phyloP scores from a whole-genome alignment of 2,888 invertebrate genomes.

The Agapostemon virescens region DNA sequence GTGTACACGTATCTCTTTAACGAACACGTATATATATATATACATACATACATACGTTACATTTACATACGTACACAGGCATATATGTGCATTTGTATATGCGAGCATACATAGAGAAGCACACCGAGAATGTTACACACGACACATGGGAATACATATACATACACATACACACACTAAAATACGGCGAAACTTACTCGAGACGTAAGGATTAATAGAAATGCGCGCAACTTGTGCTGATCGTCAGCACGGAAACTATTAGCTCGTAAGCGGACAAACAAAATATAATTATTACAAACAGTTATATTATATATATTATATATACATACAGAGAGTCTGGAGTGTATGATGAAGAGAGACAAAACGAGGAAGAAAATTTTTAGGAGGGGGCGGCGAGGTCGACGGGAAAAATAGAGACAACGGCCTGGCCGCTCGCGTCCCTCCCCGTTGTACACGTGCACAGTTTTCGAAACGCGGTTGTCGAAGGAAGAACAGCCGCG shows the following conservation, averaged over 20 bases:
- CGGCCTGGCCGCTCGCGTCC: conserved; percentile 21
- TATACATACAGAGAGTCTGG: conserved; percentile 79
- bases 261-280: conserved; percentile 80
- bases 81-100: not conserved
- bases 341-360: conserved; percentile 64
- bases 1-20: conserved; percentile 5
- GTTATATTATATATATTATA: conserved; percentile 80
- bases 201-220: conserved; percentile 57
- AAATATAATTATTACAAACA: conserved; percentile 80
- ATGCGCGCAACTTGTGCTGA: conserved; percentile 78
- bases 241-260: conserved; percentile 80
- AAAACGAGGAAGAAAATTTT: conserved; percentile 28
- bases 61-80: conserved; percentile 12
- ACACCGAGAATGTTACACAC: not conserved
- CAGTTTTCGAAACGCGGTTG: conserved; percentile 47
- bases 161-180: conserved; percentile 55
- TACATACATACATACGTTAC: not conserved
- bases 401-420: not conserved
- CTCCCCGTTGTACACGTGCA: conserved; percentile 54
- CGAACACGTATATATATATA: conserved; percentile 37
- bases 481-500: conserved; percentile 54
- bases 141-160: conserved; percentile 31
- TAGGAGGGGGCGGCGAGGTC: conserved; percentile 27
- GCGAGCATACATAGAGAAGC: not conserved
- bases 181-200: conserved; percentile 57